Evolutionary conservation across 2,888 invertebrate genomes (phyloP).

Genomic region (Drosophila longiperda): DNA sequence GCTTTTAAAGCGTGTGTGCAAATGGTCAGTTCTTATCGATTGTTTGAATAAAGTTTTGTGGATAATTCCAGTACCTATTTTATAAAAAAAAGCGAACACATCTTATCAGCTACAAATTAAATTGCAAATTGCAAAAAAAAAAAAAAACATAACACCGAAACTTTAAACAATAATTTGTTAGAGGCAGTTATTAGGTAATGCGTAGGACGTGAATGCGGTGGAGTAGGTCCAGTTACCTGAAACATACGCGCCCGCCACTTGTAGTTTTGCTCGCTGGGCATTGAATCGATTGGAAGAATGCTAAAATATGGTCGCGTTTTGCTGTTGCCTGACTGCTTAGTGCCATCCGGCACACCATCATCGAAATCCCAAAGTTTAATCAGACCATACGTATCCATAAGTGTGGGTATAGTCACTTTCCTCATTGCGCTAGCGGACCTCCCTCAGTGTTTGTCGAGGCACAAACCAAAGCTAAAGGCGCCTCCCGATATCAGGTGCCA

Average conservation of each 20-base stretch:
- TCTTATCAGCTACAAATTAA: constrained; percentile 9
- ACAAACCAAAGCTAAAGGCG: constrained; percentile 1
- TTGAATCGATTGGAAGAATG: constrained; percentile 20
- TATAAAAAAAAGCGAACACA: background rate
- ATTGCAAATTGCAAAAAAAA: constrained; percentile 4
- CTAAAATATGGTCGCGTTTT: constrained; percentile 16
- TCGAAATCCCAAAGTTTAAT: constrained; percentile 82
- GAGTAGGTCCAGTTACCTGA: constrained; percentile 49
- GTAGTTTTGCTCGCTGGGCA: constrained; percentile 54
- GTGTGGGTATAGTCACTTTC: constrained; percentile 78
- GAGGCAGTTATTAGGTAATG: background rate
- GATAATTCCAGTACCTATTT: background rate
- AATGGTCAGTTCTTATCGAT: constrained; percentile 44
- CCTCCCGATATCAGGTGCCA: constrained; percentile 69
- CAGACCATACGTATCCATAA: constrained; percentile 80
- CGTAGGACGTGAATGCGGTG: too few species aligned
- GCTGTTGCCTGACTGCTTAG: constrained; percentile 1
- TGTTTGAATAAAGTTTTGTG: constrained; percentile 6
- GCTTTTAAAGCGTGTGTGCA: background rate
- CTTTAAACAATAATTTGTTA: constrained; percentile 11
- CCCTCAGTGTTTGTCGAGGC: background rate
- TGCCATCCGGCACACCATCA: constrained; percentile 59
- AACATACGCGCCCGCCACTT: constrained; percentile 51
- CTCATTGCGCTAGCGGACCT: constrained; percentile 62
- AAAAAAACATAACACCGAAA: constrained; percentile 7